phyloP scores from a whole-genome alignment of 1,140 invertebrate genomes.

The Tenebrio molitor region DNA sequence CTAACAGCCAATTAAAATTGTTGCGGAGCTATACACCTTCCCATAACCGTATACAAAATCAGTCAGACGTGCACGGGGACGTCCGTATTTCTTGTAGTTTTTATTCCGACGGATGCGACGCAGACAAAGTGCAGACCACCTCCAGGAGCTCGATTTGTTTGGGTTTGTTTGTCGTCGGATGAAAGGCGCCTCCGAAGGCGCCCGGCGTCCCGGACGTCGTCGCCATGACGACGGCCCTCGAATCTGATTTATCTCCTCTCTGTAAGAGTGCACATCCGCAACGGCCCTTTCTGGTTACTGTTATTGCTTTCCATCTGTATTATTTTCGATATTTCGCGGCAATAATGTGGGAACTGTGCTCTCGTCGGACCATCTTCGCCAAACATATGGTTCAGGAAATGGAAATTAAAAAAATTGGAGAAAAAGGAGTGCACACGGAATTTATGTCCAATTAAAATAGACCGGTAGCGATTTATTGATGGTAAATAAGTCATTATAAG shows the following conservation, averaged over 20 bases:
- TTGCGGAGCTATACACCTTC: not conserved
- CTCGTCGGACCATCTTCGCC: not conserved
- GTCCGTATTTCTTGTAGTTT: too few relatives aligned
- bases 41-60: not conserved
- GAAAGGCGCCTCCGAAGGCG: slow-evolving; percentile 42
- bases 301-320: slow-evolving; percentile 44
- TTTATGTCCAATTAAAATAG: slow-evolving; percentile 33
- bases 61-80: too few relatives aligned
- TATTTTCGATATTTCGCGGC: slow-evolving; percentile 31
- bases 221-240: slow-evolving; percentile 40
- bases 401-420: slow-evolving; percentile 4
- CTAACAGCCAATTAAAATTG: slow-evolving; percentile 9
- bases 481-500: slow-evolving; percentile 25
- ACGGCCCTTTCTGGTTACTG: slow-evolving; percentile 36
- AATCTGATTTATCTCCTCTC: slow-evolving; percentile 44
- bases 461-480: slow-evolving; percentile 2
- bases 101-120: too few relatives aligned
- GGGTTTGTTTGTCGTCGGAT: slow-evolving; percentile 35
- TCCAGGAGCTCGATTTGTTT: slow-evolving; percentile 26
- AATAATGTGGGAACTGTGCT: slow-evolving; percentile 22
- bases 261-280: slow-evolving; percentile 34
- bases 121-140: slow-evolving; percentile 17
- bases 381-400: slow-evolving; percentile 10
- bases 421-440: not conserved
- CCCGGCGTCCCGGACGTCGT: slow-evolving; percentile 44